A percentile compares a stretch with the other conserved stretches of the same genome.
Conservation (phyloP, 2,888 invertebrate genomes). For the Chouioia cunea region DNA sequence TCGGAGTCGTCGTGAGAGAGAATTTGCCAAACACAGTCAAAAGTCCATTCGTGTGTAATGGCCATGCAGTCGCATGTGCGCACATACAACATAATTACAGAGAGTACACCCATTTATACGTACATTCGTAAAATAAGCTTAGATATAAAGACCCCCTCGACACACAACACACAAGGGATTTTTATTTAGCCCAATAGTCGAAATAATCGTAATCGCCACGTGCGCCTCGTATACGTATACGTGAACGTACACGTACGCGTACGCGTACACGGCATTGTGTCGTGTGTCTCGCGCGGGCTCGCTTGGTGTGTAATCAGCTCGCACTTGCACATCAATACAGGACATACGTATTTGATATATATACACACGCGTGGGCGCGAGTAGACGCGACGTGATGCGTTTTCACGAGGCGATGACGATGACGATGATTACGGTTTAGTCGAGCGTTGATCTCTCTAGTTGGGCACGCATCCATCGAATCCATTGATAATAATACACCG, state of each 20-base stretch:
- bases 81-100: conserved; percentile 32
- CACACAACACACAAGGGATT: conserved; percentile 23
- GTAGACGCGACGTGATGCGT: no score
- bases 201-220: conserved; percentile 42
- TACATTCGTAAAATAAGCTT: conserved; percentile 36
- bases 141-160: conserved; percentile 4
- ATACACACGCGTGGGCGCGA: no score
- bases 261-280: conserved; percentile 8
- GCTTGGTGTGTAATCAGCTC: conserved; percentile 9
- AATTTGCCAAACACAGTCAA: background rate
- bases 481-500: no score
- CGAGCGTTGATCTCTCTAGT: no score
- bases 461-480: no score
- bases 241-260: conserved; percentile 9
- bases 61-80: conserved; percentile 3
- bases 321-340: background rate
- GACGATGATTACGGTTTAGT: no score
- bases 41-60: background rate
- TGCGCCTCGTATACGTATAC: no score
- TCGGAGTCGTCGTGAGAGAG: background rate
- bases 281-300: conserved; percentile 1
- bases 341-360: no score
- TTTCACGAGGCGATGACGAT: no score
- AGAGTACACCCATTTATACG: conserved; percentile 4
- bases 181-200: conserved; percentile 29